Percentiles rank a stretch among this genome's conserved stretches.
Conservation (phyloP, 2,888 invertebrate species). For the Cheilosia impressa region DNA sequence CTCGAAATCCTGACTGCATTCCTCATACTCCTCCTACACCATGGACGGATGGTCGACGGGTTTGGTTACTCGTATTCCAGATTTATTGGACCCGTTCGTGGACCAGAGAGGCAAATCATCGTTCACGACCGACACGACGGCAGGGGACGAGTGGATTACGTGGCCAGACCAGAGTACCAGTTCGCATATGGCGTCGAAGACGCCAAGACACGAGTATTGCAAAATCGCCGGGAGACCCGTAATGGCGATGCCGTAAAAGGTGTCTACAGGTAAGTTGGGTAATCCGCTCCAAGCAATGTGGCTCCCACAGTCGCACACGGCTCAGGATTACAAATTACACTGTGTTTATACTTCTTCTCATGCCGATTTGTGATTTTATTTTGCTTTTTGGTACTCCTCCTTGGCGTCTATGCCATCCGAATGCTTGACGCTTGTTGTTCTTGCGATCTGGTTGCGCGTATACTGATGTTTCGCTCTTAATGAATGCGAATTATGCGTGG, state of each 20-base stretch:
- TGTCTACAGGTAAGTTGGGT: conserved; percentile 85
- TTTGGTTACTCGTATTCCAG: conserved; percentile 88
- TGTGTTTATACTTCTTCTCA: conserved; percentile 18
- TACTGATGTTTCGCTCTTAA: conserved; percentile 26
- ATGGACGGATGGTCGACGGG: conserved; percentile 75
- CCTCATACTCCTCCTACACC: conserved; percentile 53
- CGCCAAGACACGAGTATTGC: conserved; percentile 88
- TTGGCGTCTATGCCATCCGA: conserved; percentile 3
- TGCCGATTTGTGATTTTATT: neutral
- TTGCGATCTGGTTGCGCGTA: conserved; percentile 18
- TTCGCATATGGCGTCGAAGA: conserved; percentile 92
- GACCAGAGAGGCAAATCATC: conserved; percentile 83
- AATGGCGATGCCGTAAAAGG: conserved; percentile 90
- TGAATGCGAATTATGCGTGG: conserved; percentile 54
- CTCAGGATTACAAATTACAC: conserved; percentile 33
- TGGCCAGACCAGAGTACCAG: conserved; percentile 90
- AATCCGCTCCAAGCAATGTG: conserved; percentile 38
- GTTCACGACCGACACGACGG: conserved; percentile 80
- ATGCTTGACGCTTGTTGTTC: conserved; percentile 38
- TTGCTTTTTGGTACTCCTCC: conserved; percentile 17
- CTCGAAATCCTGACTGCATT: conserved; percentile 29
- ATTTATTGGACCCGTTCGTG: conserved; percentile 90
- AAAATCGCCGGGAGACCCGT: conserved; percentile 89
- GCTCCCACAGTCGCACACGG: conserved; percentile 39
- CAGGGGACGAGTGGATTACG: conserved; percentile 87